A percentile compares a stretch with the other conserved stretches of the same genome.
These are phyloP conservation scores for Pangasius mekongensis DNA, from an alignment of 2,797 vertebrate species.

Conservation along the genomic window DNA sequence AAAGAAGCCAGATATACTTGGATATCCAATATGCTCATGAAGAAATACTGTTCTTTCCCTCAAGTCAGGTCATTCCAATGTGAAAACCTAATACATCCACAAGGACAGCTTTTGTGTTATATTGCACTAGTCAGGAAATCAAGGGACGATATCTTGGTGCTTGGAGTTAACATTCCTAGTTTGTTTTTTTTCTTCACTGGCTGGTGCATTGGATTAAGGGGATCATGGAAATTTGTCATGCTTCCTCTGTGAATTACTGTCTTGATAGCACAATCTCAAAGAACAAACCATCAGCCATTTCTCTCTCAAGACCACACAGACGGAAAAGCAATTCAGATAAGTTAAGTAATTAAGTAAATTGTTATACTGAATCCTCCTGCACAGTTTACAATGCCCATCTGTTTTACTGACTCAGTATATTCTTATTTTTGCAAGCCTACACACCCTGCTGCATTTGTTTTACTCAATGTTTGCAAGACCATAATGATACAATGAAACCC, in stretches of 20 bases:
- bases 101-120: neutral
- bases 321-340: neutral
- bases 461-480: neutral
- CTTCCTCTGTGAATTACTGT: constrained; percentile 24
- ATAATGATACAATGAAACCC: neutral
- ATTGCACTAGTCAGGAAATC: constrained; percentile 7
- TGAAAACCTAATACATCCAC: neutral
- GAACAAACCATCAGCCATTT: constrained; percentile 3
- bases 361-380: neutral
- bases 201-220: neutral
- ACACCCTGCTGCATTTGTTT: neutral
- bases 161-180: neutral
- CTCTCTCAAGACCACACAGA: constrained; percentile 12
- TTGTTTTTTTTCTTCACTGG: neutral
- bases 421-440: neutral
- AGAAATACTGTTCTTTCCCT: neutral
- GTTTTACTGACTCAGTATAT: neutral
- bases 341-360: neutral
- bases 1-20: neutral
- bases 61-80: neutral
- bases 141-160: neutral
- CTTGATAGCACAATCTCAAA: constrained; percentile 43
- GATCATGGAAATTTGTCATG: constrained; percentile 1
- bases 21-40: neutral
- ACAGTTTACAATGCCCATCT: neutral